Conservation (phyloP, 2,888 invertebrate species). For the Oligia latruncula region DNA sequence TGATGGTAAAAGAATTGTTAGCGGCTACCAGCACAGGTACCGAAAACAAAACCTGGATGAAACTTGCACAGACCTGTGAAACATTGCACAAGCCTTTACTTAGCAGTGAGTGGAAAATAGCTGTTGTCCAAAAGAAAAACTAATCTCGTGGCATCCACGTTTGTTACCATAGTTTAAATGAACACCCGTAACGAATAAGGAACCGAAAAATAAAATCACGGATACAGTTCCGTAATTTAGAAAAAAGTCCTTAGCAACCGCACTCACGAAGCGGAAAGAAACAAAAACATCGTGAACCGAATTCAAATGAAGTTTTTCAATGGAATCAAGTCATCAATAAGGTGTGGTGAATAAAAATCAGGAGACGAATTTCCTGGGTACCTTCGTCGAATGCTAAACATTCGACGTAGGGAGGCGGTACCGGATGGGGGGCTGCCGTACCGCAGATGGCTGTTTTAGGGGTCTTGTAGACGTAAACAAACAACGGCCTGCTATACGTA, state of each 20-base stretch:
- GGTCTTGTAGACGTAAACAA: conserved; percentile 57
- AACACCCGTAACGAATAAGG: neutral
- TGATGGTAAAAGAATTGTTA: neutral
- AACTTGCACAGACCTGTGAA: neutral
- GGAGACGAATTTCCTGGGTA: conserved; percentile 61
- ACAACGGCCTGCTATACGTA: conserved; percentile 30
- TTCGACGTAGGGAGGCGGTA: conserved; percentile 60
- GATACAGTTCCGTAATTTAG: conserved; percentile 42
- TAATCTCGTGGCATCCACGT: neutral
- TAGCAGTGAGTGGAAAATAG: neutral
- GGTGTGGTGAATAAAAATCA: conserved; percentile 66
- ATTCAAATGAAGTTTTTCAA: conserved; percentile 62
- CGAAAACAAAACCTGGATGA: neutral
- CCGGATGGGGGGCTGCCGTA: conserved; percentile 49
- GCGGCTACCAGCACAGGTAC: neutral
- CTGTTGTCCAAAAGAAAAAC: neutral
- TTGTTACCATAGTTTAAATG: neutral
- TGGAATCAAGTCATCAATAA: conserved; percentile 52
- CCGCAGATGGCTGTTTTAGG: conserved; percentile 47
- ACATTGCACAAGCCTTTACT: neutral
- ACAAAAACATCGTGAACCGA: conserved; percentile 62
- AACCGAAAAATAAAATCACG: conserved; percentile 12
- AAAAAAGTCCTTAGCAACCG: conserved; percentile 31
- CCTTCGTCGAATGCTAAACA: conserved; percentile 65
- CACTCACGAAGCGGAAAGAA: conserved; percentile 61